Evolutionary conservation across 1,140 invertebrate species (phyloP).

Genomic region (Zaprionus vittiger): DNA sequence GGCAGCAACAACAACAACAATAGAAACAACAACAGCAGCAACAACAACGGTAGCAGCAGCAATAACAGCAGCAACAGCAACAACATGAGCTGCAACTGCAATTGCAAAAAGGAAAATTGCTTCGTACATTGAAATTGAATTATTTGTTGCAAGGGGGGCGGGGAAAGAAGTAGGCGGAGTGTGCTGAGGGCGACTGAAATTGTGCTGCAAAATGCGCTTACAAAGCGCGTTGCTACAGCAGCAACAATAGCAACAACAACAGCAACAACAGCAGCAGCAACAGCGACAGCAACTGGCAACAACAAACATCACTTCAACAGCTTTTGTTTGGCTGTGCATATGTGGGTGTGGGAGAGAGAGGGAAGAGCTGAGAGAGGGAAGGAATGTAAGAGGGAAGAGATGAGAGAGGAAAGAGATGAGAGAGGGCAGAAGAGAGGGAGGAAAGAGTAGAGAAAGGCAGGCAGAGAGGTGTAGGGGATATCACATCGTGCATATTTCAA

Average conservation of each 20-base stretch:
- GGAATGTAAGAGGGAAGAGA: background rate
- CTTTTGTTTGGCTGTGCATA: conserved; percentile 56
- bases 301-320: conserved; percentile 69
- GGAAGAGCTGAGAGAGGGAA: background rate
- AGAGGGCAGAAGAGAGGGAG: background rate
- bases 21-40: conserved; percentile 4
- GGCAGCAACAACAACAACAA: conserved; percentile 47
- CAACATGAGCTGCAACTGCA: conserved; percentile 34
- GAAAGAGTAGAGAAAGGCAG: background rate
- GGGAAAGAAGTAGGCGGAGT: background rate
- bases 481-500: conserved; percentile 73
- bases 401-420: background rate
- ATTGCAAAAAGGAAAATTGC: conserved; percentile 61
- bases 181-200: conserved; percentile 51
- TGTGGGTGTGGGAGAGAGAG: conserved; percentile 26
- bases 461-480: background rate
- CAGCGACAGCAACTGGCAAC: conserved; percentile 18
- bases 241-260: conserved; percentile 32
- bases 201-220: conserved; percentile 64
- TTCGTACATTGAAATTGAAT: conserved; percentile 76
- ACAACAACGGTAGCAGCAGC: conserved; percentile 13
- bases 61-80: background rate
- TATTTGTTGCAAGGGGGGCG: conserved; percentile 52
- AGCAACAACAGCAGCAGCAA: conserved; percentile 30
- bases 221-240: conserved; percentile 48